These are phyloP conservation scores for Horisme vitalbata DNA, from an alignment of 2,888 invertebrate species.

Conservation along the genomic window DNA sequence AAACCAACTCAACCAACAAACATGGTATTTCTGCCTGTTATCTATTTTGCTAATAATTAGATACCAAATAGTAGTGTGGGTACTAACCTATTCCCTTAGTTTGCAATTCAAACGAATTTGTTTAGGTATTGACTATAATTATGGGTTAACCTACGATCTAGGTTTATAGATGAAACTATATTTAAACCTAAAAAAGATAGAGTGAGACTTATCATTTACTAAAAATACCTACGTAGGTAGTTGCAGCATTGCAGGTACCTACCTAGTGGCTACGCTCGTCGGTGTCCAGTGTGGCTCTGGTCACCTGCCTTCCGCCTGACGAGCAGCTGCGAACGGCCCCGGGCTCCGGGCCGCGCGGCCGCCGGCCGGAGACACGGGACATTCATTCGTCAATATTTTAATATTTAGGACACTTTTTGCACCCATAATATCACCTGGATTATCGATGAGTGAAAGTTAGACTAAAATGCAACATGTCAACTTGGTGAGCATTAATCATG, in stretches of 20 bases:
- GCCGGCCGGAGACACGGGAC: not conserved
- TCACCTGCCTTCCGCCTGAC: not conserved
- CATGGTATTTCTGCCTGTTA: not conserved
- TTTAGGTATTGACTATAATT: too few species aligned
- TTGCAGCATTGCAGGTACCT: too few species aligned
- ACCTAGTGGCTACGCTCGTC: not conserved
- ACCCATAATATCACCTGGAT: constrained; percentile 2
- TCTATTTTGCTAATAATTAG: not conserved
- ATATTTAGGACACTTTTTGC: constrained; percentile 17
- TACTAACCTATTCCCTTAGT: constrained; percentile 5
- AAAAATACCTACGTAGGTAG: too few species aligned
- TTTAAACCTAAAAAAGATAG: too few species aligned
- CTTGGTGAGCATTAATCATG: too few species aligned
- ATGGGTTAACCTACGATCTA: too few species aligned
- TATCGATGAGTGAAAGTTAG: constrained; percentile 14
- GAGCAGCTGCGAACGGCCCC: not conserved
- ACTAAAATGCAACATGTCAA: too few species aligned
- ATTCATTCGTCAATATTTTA: constrained; percentile 1
- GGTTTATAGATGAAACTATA: too few species aligned
- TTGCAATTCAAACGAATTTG: too few species aligned
- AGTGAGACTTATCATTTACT: too few species aligned
- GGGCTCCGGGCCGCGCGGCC: too few species aligned
- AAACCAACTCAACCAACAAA: not conserved
- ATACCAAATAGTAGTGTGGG: not conserved
- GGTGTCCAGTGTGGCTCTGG: not conserved